Evolutionary conservation across 2,888 invertebrate species (phyloP).

Genomic region (Tuta absoluta): DNA sequence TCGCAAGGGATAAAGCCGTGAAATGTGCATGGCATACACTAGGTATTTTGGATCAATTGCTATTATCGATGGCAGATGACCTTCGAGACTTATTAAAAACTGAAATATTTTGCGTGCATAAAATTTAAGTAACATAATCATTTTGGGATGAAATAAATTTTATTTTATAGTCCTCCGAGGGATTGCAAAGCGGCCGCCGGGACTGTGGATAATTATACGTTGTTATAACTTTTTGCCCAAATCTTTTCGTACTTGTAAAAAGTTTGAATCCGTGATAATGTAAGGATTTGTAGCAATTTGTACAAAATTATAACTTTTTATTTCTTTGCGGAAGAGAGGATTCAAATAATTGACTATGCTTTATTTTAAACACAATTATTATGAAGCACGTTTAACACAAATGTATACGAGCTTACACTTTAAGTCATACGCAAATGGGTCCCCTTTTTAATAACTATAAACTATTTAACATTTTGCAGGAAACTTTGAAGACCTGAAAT

Average conservation of each 20-base stretch:
- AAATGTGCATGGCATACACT: too few species aligned
- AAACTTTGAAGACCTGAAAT: too few species aligned
- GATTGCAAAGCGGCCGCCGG: constrained; percentile 11
- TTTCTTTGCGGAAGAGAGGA: neutral
- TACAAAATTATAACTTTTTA: constrained; percentile 15
- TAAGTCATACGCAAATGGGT: too few species aligned
- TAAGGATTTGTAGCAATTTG: constrained; percentile 12
- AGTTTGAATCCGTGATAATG: constrained; percentile 19
- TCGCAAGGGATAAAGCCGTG: too few species aligned
- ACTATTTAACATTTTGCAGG: too few species aligned
- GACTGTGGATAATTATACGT: constrained; percentile 22
- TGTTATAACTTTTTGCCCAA: constrained; percentile 27
- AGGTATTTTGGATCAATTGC: too few species aligned
- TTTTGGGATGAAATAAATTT: neutral
- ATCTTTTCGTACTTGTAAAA: constrained; percentile 14
- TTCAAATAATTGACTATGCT: too few species aligned
- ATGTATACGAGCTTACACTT: too few species aligned
- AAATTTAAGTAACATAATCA: neutral
- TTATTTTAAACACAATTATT: too few species aligned
- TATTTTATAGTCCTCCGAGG: constrained; percentile 24
- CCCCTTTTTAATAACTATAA: too few species aligned
- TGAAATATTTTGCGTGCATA: neutral
- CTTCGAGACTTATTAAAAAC: neutral
- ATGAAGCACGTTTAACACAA: too few species aligned
- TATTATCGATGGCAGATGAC: too few species aligned